Evolutionary conservation across 2,888 invertebrate species (phyloP), one percentile per base, ranked within the genome.

Genomic region (Hyppa rectilinea): DNA sequence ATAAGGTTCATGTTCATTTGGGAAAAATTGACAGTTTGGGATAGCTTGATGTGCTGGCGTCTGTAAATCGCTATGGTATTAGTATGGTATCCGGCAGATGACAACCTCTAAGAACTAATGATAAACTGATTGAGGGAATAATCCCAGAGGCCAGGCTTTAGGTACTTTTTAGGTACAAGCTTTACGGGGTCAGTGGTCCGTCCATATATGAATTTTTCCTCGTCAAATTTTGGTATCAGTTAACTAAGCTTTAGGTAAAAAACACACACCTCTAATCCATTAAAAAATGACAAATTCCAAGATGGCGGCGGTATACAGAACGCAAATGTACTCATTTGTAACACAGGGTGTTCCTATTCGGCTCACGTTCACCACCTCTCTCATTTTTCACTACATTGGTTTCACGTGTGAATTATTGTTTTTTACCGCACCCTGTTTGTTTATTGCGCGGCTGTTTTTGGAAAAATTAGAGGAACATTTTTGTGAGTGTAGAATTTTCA

Each of bases 301-400:
- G 72, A 76, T 77, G 71, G 78, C 81, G 64, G 83, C 74, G 75
- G 59, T 81, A 72, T 76, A 84, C 86, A 85, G 89, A 87, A 90
- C 89, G 92, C 91, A 92, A 92, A 92, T 91, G 90, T 86, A 86
- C 92, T 94, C 94, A 93, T 94, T 94, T 93, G 93, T 95, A 93
- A 94, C 91, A 87, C 66, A 75, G 73, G 66, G 47, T 74, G 80
- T 80, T 87, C 80, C 90, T 88, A 95, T 92, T 92, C 95, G 85
- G 88, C 88, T 90, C 95, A 95, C 95, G 95, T 95, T 81, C 89
- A 80, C 87, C 87, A 89, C 91, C 92, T 92, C 93, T 92, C 95
- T 94, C 95, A 95, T 96, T 96, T 95, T 95, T 95, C 95, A 95
- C 93, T 95, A 95, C 95, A 95, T 95, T 95, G 95, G 93, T 94